phyloP scores from a whole-genome alignment of 2,888 invertebrate genomes.

The Urechis unicinctus region DNA sequence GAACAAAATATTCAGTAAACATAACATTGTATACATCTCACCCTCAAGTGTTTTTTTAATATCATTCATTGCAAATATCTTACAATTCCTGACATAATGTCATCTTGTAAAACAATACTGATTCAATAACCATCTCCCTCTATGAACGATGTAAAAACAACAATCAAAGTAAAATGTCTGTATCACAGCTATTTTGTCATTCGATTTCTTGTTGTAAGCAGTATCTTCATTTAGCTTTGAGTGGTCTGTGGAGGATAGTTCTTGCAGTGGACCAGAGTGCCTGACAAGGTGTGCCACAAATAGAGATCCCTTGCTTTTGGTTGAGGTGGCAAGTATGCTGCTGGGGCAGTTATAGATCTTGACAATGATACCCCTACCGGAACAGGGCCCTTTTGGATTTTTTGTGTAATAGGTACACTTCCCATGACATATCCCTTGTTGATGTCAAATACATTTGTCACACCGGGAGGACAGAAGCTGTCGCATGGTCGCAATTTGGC shows the following conservation, averaged over 20 bases:
- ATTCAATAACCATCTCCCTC: no score
- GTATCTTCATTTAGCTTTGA: no score
- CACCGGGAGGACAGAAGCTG: background rate
- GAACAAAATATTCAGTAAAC: no score
- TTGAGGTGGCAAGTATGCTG: constrained; percentile 3
- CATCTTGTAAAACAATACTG: no score
- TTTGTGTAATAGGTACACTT: constrained; percentile 3
- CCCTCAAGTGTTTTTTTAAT: no score
- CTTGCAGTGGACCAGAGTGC: constrained; percentile 4
- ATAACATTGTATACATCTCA: no score
- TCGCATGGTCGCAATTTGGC: background rate
- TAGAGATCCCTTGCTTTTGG: constrained; percentile 12
- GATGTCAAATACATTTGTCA: constrained; percentile 8
- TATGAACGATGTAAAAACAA: no score
- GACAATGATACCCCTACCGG: constrained; percentile 5
- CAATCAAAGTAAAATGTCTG: no score
- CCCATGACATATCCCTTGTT: constrained; percentile 15
- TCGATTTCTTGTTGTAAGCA: no score
- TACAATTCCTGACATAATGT: no score
- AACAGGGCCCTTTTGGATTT: background rate
- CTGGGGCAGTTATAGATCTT: constrained; percentile 6
- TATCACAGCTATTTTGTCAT: no score
- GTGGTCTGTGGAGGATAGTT: constrained; percentile 4
- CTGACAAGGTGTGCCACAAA: constrained; percentile 19
- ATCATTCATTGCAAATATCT: no score